phyloP scores from a whole-genome alignment of 2,888 invertebrate species.

The Xestia sexstrigata region DNA sequence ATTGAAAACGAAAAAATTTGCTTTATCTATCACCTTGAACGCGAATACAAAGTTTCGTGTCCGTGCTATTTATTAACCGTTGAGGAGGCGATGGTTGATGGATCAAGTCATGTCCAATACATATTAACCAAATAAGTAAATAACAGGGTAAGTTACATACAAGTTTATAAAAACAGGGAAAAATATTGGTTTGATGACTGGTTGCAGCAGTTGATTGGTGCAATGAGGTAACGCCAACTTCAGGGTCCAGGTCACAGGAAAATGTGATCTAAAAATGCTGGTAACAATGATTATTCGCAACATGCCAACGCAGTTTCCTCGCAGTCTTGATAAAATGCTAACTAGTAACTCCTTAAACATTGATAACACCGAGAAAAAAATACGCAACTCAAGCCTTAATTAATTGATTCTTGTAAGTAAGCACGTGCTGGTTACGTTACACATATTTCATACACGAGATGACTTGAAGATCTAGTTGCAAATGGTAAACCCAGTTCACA shows the following conservation, averaged over 20 bases:
- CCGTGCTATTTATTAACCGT: no score
- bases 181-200: not conserved
- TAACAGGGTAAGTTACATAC: not conserved
- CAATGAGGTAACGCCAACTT: not conserved
- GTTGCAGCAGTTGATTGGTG: not conserved
- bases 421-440: constrained; percentile 34
- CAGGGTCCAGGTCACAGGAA: not conserved
- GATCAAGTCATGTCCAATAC: not conserved
- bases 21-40: no score
- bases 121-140: not conserved
- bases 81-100: not conserved
- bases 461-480: constrained; percentile 42
- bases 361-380: constrained; percentile 12
- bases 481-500: not conserved
- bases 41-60: not conserved
- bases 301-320: constrained; percentile 8
- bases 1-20: no score
- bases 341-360: constrained; percentile 26
- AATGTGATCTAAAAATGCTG: not conserved
- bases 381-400: constrained; percentile 30
- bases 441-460: constrained; percentile 45
- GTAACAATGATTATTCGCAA: constrained; percentile 6
- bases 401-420: constrained; percentile 18
- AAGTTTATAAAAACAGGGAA: not conserved
- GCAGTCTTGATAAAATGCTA: not conserved